phyloP scores from a whole-genome alignment of 2,888 invertebrate genomes.

The Xanthostigma xanthostigma region DNA sequence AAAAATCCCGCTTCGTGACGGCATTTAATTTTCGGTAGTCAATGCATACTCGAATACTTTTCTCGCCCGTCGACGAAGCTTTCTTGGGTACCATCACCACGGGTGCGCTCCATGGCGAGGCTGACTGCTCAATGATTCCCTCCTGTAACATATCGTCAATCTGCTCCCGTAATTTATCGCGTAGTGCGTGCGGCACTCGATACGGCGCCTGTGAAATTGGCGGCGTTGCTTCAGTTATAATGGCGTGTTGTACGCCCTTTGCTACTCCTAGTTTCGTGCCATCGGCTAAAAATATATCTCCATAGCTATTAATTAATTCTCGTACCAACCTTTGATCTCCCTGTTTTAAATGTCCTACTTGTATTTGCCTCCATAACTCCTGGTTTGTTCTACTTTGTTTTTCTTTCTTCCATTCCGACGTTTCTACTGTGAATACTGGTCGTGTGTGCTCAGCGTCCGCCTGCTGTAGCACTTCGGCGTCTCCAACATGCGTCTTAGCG shows the following conservation, averaged over 20 bases:
- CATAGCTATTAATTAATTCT: too few relatives aligned
- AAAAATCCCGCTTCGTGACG: constrained; percentile 11
- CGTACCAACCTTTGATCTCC: constrained; percentile 2
- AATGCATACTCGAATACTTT: constrained; percentile 14
- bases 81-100: constrained; percentile 22
- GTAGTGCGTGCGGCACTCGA: constrained; percentile 7
- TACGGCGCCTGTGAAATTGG: constrained; percentile 9
- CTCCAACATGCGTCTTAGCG: background rate
- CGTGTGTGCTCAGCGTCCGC: background rate
- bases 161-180: constrained; percentile 7
- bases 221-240: constrained; percentile 3
- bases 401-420: too few relatives aligned
- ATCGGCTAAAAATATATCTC: too few relatives aligned
- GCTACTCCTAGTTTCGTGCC: too few relatives aligned
- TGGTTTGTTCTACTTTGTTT: background rate
- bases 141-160: constrained; percentile 14
- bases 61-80: constrained; percentile 12
- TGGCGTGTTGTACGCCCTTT: constrained; percentile 4
- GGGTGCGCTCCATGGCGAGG: constrained; percentile 20
- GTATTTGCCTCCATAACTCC: background rate
- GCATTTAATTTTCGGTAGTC: constrained; percentile 15
- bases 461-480: background rate
- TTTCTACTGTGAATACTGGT: too few relatives aligned
- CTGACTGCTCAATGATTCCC: constrained; percentile 13
- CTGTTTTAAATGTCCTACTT: background rate